These are phyloP conservation scores for Malacoctenus gilli DNA, from an alignment of 2,797 vertebrate genomes.

Conservation along the genomic window DNA sequence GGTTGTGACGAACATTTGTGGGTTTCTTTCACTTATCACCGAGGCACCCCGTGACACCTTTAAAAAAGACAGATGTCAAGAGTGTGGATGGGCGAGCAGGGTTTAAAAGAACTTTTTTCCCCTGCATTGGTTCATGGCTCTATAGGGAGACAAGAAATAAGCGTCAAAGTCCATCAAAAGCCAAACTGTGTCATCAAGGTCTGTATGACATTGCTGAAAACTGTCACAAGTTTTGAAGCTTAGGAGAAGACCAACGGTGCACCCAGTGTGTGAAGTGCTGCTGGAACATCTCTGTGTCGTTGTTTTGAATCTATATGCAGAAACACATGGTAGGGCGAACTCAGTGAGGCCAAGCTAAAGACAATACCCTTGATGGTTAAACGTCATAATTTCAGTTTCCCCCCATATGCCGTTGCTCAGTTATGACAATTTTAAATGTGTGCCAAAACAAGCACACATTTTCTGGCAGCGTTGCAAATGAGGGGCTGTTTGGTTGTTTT, in stretches of 20 bases:
- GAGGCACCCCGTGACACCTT: conserved; percentile 21
- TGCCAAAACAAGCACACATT: no score
- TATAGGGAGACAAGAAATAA: conserved; percentile 12
- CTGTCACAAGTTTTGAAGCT: conserved; percentile 24
- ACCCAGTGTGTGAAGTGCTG: conserved; percentile 14
- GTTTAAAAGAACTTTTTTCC: background rate
- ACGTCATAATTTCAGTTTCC: no score
- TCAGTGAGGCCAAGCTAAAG: no score
- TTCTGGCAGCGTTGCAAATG: no score
- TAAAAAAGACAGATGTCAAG: background rate
- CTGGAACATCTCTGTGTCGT: conserved; percentile 22
- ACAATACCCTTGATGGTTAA: no score
- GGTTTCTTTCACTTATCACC: conserved; percentile 76
- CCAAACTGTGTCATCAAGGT: conserved; percentile 41
- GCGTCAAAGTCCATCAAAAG: conserved; percentile 18
- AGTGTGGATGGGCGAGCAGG: background rate
- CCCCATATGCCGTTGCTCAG: no score
- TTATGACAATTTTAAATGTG: no score
- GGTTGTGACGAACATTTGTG: conserved; percentile 60
- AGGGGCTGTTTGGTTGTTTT: no score
- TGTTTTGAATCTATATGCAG: conserved; percentile 40
- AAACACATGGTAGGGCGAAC: no score
- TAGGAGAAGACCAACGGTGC: conserved; percentile 31
- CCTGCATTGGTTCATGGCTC: conserved; percentile 10
- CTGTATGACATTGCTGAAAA: conserved; percentile 42